These are phyloP conservation scores for Dascillus cervinus DNA, from an alignment of 2,888 invertebrate species.

Conservation along the genomic window DNA sequence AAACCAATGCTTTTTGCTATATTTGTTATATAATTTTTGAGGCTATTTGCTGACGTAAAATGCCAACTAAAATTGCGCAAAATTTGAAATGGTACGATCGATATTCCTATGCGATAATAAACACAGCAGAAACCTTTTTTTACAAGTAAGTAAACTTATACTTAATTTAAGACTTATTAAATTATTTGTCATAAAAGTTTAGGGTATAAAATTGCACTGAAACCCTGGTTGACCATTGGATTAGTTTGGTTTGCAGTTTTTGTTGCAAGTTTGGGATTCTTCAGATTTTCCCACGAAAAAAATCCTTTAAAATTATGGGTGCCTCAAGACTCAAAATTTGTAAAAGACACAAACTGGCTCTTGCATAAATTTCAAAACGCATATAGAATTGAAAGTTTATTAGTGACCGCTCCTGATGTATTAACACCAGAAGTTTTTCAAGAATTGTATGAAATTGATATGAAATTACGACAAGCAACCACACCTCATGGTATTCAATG, in stretches of 20 bases:
- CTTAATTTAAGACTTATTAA: too few relatives aligned
- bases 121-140: constrained; percentile 34
- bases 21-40: constrained; percentile 1
- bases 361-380: constrained; percentile 58
- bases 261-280: constrained; percentile 53
- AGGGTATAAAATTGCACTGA: constrained; percentile 52
- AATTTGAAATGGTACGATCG: constrained; percentile 30
- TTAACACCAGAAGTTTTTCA: constrained; percentile 52
- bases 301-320: constrained; percentile 72
- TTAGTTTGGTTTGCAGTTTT: constrained; percentile 50
- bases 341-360: constrained; percentile 64
- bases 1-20: constrained; percentile 1
- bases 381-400: constrained; percentile 53
- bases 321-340: constrained; percentile 62
- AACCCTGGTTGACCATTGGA: constrained; percentile 55
- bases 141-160: constrained; percentile 37
- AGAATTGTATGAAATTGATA: constrained; percentile 19
- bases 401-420: constrained; percentile 60
- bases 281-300: constrained; percentile 63
- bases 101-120: constrained; percentile 34
- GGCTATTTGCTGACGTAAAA: constrained; percentile 6
- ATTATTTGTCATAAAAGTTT: constrained; percentile 52
- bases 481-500: constrained; percentile 32
- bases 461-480: constrained; percentile 21
- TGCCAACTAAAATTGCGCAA: constrained; percentile 17